Evolutionary conservation across 2,888 invertebrate genomes (phyloP).

Genomic region (Acholoe squamosa): DNA sequence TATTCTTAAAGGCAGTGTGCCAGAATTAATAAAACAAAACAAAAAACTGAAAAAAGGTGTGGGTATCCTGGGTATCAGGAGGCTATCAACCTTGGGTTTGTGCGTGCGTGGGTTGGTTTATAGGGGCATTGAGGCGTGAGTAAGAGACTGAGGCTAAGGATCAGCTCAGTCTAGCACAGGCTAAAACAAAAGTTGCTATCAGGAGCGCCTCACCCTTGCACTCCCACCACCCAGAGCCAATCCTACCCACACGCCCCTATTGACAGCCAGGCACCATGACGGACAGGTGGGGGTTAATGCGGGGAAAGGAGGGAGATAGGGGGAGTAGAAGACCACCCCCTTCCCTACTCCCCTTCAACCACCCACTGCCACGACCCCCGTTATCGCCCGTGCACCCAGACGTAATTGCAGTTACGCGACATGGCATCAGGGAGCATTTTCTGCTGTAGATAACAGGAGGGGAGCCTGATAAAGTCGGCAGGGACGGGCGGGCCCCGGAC

Average conservation of each 20-base stretch:
- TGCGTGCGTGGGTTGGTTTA: too few species aligned
- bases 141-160: too few species aligned
- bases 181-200: constrained; percentile 24
- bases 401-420: constrained; percentile 59
- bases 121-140: too few species aligned
- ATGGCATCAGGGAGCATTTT: constrained; percentile 59
- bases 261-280: neutral
- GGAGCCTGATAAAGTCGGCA: neutral
- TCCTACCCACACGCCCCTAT: neutral
- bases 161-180: neutral
- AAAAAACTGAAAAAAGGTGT: too few species aligned
- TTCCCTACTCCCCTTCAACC: neutral
- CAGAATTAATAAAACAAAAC: too few species aligned
- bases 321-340: neutral
- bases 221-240: neutral
- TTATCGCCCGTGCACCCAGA: constrained; percentile 41
- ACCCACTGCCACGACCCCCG: neutral
- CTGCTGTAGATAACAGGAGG: constrained; percentile 6
- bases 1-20: too few species aligned
- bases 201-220: constrained; percentile 4
- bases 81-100: too few species aligned
- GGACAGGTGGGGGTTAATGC: neutral
- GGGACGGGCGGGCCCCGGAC: constrained; percentile 13
- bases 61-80: too few species aligned
- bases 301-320: neutral